Evolutionary conservation across 1,140 invertebrate genomes (phyloP).

Genomic region (Andrena cerasifolii): DNA sequence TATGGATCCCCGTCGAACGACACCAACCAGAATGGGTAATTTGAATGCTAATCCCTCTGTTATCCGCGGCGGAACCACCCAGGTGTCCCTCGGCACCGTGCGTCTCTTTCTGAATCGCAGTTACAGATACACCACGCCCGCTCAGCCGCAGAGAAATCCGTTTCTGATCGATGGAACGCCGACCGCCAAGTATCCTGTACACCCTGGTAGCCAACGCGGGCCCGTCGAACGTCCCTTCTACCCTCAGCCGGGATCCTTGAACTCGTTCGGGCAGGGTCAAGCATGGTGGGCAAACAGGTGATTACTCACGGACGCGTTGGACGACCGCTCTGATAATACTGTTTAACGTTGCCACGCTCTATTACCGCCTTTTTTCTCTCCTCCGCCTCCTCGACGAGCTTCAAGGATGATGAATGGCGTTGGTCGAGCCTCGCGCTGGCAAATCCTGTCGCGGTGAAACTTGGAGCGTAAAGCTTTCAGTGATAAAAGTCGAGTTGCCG

Average conservation of each 20-base stretch:
- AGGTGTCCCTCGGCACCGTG: too few species aligned
- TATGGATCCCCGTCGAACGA: slow-evolving; percentile 67
- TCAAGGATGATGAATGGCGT: neutral
- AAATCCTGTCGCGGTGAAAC: neutral
- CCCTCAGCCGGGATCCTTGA: slow-evolving; percentile 35
- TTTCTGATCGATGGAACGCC: slow-evolving; percentile 31
- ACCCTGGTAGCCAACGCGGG: slow-evolving; percentile 26
- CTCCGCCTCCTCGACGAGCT: neutral
- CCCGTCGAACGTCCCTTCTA: slow-evolving; percentile 12
- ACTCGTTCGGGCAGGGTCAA: slow-evolving; percentile 56
- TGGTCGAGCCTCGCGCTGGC: neutral
- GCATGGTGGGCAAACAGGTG: slow-evolving; percentile 72
- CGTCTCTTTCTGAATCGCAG: slow-evolving; percentile 27
- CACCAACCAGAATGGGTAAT: slow-evolving; percentile 59
- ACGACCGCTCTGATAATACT: neutral
- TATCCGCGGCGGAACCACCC: neutral
- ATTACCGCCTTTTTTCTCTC: neutral
- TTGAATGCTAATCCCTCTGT: slow-evolving; percentile 13
- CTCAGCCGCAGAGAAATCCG: slow-evolving; percentile 53
- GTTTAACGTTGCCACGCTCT: neutral
- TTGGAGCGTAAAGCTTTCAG: neutral
- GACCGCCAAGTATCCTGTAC: slow-evolving; percentile 24
- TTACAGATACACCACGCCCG: slow-evolving; percentile 56
- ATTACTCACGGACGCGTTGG: neutral
- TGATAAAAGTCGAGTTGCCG: neutral